Base-by-base conservation (phyloP, 1,140 invertebrate species). In the Sesamia nonagrioides region DNA sequence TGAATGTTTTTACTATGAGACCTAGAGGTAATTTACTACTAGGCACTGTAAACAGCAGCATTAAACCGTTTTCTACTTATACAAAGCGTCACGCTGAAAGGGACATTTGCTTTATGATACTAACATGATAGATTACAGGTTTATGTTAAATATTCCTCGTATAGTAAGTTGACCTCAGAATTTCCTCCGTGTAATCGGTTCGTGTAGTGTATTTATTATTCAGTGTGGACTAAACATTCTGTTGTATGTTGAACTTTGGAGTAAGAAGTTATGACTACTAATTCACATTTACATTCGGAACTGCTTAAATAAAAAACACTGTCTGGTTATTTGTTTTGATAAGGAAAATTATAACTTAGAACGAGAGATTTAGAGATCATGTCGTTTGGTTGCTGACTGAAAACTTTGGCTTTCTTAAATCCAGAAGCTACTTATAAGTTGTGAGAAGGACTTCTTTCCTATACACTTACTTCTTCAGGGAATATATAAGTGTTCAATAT, bases 181-280 rank as follows among this genome's bases (percentile, higher is more conserved):
- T 52, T 74, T 74, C 73, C 73, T 61, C 35, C 58, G 40, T 63
- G 73, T 75, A 75, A 75, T 61, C 42, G 56, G 17, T 75, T n/a
- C n/a, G n/a, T 61, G 63, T 60, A 33, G n/a, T 50, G 73, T 61
- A 75, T 75, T 75, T 75, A 58, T 75, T 40, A 75, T 61, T 75
- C 73, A 75, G 11, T 75, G 54, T 74, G 17, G 17, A 60, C 73
- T 37, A 50, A 73, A 58, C 37, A 71, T 71, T 71, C 45, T 52
- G 48, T 71, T 35, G 68, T 54, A 33, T 37, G 27, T 35, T 71
- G 68, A 71, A 71, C 68, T 71, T 71, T 71, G 68, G 37, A 52
- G 27, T 71, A 54, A 68, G 13, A 33, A 68, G 61, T 68, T 48
- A 48, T 50, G n/a, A 18, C 60, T 40, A 63, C 60, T 40, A 63